phyloP scores from a whole-genome alignment of 2,113 vertebrate species.

The Stercorarius parasiticus region DNA sequence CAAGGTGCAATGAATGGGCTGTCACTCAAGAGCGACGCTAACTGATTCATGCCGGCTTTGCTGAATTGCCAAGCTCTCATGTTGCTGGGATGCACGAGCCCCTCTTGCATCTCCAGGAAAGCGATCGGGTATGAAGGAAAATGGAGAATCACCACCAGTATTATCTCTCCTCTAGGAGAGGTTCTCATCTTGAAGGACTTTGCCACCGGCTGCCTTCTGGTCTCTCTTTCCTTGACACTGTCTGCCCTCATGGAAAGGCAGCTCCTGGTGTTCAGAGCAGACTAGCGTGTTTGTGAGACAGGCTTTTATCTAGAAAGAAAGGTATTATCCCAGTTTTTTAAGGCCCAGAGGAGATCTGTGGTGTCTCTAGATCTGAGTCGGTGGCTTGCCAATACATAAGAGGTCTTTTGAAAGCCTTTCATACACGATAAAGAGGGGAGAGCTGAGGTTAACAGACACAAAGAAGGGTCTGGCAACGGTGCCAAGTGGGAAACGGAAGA shows the following conservation, averaged over 20 bases:
- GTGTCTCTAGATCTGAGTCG: background rate
- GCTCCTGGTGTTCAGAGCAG: background rate
- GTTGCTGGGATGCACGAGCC: background rate
- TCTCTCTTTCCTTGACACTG: background rate
- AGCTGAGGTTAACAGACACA: accelerated
- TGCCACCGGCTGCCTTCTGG: accelerated
- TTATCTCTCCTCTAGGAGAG: background rate
- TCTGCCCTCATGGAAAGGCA: background rate
- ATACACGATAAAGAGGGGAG: background rate
- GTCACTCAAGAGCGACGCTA: background rate
- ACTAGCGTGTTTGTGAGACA: background rate
- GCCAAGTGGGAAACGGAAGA: background rate
- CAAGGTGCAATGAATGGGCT: background rate
- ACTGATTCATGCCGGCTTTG: accelerated
- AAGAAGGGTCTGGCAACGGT: background rate
- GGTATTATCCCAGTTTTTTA: background rate
- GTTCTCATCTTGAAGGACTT: background rate
- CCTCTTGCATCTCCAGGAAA: accelerated
- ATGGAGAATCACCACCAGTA: background rate
- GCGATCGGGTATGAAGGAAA: accelerated
- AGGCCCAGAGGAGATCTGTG: background rate
- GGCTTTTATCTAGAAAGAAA: background rate
- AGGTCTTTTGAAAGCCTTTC: background rate
- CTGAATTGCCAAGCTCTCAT: accelerated
- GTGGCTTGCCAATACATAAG: background rate